These are phyloP conservation scores for Gouania willdenowi DNA, from an alignment of 2,797 vertebrate genomes.

Conservation along the genomic window DNA sequence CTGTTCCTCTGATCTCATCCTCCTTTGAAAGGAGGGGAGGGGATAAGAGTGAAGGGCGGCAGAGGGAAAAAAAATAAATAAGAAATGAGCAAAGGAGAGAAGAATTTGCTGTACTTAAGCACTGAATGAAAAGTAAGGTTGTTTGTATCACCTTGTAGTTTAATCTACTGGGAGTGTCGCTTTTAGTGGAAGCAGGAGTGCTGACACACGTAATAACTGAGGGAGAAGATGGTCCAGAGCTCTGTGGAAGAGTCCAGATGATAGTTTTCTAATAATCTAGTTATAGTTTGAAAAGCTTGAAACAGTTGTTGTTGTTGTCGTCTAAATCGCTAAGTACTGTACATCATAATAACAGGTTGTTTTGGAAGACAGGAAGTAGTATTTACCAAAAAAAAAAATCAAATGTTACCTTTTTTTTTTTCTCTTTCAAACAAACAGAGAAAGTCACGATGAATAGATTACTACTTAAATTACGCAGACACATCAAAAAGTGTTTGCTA, in stretches of 20 bases:
- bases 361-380: too few relatives aligned
- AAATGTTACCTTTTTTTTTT: too few relatives aligned
- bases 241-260: slow-evolving; percentile 47
- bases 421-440: too few relatives aligned
- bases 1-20: slow-evolving; percentile 58
- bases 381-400: too few relatives aligned
- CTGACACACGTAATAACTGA: slow-evolving; percentile 73
- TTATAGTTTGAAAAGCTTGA: too few relatives aligned
- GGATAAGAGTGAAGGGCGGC: slow-evolving; percentile 11
- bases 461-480: too few relatives aligned
- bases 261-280: neutral
- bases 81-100: neutral
- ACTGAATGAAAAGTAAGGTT: neutral
- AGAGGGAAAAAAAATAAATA: neutral
- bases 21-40: slow-evolving; percentile 58
- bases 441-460: too few relatives aligned
- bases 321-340: too few relatives aligned
- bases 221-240: slow-evolving; percentile 81
- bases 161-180: slow-evolving; percentile 78
- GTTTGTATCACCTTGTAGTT: slow-evolving; percentile 80
- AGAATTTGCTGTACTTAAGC: too few relatives aligned
- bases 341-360: too few relatives aligned
- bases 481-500: too few relatives aligned
- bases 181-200: slow-evolving; percentile 83
- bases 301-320: too few relatives aligned